These are phyloP conservation scores for Toxotes lorentzi DNA, from an alignment of 2,797 vertebrate genomes.

Conservation along the genomic window DNA sequence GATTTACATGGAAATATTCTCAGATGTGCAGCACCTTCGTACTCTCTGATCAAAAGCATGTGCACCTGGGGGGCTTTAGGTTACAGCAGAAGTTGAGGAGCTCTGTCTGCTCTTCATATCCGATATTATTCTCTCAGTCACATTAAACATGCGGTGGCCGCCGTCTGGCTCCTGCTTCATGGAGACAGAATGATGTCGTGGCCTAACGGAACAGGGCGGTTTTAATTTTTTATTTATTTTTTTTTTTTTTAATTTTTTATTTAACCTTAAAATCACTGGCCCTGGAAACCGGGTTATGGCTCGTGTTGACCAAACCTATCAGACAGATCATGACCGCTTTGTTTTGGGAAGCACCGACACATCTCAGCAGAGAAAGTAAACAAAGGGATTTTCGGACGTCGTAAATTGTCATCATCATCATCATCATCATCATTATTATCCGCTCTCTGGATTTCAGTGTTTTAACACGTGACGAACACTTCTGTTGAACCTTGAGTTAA, in stretches of 20 bases:
- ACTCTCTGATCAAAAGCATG: not conserved
- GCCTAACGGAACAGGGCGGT: conserved; percentile 14
- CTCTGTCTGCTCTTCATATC: not conserved
- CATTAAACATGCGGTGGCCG: not conserved
- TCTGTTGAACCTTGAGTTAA: rapidly evolving
- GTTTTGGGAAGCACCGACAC: conserved; percentile 8
- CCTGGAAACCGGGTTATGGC: no score
- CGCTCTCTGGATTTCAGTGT: no score
- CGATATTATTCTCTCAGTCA: not conserved
- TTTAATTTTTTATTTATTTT: not conserved
- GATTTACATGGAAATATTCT: not conserved
- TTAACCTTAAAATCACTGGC: not conserved
- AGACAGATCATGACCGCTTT: conserved; percentile 35
- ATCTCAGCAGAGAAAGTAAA: conserved; percentile 43
- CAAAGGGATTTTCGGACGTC: conserved; percentile 51
- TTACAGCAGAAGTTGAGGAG: not conserved
- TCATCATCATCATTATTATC: no score
- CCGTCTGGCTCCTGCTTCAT: conserved; percentile 7
- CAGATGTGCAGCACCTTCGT: not conserved
- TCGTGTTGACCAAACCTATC: not conserved
- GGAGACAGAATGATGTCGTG: conserved; percentile 22
- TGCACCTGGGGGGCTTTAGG: not conserved
- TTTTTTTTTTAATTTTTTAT: no score
- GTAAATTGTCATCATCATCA: not conserved
- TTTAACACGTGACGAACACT: not conserved